These are phyloP conservation scores for Galaxea fascicularis DNA, from an alignment of 92 coral and sea anemone species.

Conservation along the genomic window DNA sequence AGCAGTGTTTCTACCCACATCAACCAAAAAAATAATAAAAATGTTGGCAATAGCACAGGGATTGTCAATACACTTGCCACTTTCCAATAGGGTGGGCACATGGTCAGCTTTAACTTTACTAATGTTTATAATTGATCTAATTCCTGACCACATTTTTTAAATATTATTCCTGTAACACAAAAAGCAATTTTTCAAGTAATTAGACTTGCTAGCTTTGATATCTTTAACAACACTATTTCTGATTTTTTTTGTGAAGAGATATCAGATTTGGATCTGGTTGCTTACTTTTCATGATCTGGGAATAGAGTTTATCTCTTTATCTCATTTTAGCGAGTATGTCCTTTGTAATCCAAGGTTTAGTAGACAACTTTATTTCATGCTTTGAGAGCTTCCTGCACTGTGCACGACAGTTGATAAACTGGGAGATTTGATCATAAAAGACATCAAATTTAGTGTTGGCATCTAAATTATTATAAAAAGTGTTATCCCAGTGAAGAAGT, in stretches of 20 bases:
- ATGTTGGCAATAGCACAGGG: neutral
- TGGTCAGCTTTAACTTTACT: no score
- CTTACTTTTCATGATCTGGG: neutral
- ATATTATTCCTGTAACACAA: no score
- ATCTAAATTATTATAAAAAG: neutral
- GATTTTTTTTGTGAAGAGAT: no score
- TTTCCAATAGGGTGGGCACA: no score
- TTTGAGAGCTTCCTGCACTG: neutral
- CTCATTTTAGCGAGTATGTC: neutral
- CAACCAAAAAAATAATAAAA: neutral
- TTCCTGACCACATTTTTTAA: no score
- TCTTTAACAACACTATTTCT: no score
- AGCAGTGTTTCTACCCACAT: no score
- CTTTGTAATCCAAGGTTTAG: conserved; percentile 61
- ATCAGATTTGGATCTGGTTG: neutral
- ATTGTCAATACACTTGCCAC: neutral
- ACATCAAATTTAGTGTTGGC: neutral
- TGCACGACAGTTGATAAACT: no score
- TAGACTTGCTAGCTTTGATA: no score
- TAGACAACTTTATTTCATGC: neutral
- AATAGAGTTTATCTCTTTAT: neutral
- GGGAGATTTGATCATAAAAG: no score
- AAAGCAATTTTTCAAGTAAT: no score
- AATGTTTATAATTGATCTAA: no score
- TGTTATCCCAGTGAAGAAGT: neutral